Evolutionary conservation across 1,140 invertebrate genomes (phyloP).

Genomic region (Chrysomallon squamiferum): DNA sequence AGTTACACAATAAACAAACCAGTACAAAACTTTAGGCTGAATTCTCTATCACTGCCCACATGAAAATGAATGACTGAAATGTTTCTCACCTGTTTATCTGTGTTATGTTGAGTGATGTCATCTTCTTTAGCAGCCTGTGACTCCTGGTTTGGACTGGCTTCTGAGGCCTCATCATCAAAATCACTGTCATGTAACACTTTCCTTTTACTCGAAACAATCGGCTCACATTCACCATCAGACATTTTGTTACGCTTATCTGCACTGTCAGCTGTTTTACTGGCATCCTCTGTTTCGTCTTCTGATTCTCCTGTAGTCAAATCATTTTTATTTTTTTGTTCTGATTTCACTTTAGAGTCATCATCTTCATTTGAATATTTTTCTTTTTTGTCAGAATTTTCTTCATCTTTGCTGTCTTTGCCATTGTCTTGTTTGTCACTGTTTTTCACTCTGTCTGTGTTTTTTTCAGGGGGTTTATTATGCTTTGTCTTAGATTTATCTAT

Average conservation of each 20-base stretch:
- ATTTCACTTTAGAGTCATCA: conserved; percentile 1
- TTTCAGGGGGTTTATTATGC: neutral
- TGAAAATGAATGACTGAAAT: too few species aligned
- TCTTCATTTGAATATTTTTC: neutral
- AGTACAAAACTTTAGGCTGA: too few species aligned
- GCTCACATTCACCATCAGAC: neutral
- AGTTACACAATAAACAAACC: too few species aligned
- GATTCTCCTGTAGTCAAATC: conserved; percentile 1
- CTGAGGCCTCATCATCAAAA: conserved; percentile 6
- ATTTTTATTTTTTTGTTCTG: conserved; percentile 11
- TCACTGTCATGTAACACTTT: conserved; percentile 6
- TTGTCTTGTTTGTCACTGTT: neutral
- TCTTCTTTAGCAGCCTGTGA: too few species aligned
- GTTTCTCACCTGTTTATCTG: too few species aligned
- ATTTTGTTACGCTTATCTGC: neutral
- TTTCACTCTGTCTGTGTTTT: neutral
- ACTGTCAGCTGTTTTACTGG: conserved; percentile 1
- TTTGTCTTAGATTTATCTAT: neutral
- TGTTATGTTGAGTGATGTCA: too few species aligned
- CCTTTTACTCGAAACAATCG: neutral
- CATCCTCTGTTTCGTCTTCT: neutral
- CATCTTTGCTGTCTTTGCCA: neutral
- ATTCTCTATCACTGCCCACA: too few species aligned
- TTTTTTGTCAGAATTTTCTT: neutral
- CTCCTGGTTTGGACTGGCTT: neutral